Evolutionary conservation across 2,113 vertebrate species (phyloP), one percentile per base, ranked within the genome.

Genomic region (Pseudopodoces humilis): DNA sequence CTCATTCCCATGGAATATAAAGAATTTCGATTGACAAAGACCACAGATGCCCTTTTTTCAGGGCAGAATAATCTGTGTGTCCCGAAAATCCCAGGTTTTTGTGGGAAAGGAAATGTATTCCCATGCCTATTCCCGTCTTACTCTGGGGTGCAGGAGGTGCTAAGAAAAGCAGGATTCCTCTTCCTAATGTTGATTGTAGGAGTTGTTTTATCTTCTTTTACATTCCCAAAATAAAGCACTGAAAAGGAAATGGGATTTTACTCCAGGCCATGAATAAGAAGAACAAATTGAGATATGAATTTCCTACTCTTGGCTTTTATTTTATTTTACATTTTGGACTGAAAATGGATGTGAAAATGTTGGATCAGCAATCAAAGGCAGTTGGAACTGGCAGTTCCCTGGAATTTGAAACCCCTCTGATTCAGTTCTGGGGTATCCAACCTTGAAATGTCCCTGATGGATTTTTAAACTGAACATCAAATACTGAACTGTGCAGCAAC

Each of bases 1-100:
- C 21, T 35, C 18, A 0, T 7, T 31, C 4, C 3, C 0, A 0
- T 6, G 15, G 68, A 49, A 30, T 41, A 15, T 56, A 13, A 52
- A 56, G 17, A 18, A 3, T 47, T 86, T 72, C 0, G 0, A 21
- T 5, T 24, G 72, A 10, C 37, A 49, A 53, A 53, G n/a, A 35
- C 37, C 46, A 35, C 20, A 15, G 31, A 41, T 5, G 1, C 39
- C 33, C 23, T 71, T 58, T 24, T 53, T 63, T 27, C 2, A 1
- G 50, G 41, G 41, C 55, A 41, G 68, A 52, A 49, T 65, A 31
- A 77, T 24, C 59, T 31, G 13, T 6, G 53, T 68, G 31, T 69
- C 64, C 79, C 58, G 39, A 63, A 78, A 70, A 84, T 46, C 55
- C 9, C 55, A 17, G n/a, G 11, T 41, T 68, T 86, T 65, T 53